These are phyloP conservation scores for Gymnogyps californianus DNA, from an alignment of 2,113 vertebrate species.

Conservation along the genomic window DNA sequence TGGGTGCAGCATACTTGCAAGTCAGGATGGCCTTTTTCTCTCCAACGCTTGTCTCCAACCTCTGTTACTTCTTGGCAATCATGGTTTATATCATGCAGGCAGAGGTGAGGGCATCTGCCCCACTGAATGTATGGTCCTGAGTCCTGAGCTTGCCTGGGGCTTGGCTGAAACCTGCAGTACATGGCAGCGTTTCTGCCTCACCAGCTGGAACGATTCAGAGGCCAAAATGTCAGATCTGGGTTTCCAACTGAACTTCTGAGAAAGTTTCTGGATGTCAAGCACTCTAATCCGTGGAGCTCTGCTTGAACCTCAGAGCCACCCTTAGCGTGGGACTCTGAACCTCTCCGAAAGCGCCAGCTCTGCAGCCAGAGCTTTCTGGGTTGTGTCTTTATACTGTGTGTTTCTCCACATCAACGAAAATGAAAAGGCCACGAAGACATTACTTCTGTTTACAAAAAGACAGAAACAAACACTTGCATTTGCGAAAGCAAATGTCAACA, in stretches of 20 bases:
- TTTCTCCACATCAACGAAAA: background rate
- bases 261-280: background rate
- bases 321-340: background rate
- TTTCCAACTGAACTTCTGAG: background rate
- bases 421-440: background rate
- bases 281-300: background rate
- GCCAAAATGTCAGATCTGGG: background rate
- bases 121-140: background rate
- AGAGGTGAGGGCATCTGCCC: background rate
- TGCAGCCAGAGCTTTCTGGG: background rate
- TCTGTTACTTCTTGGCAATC: background rate
- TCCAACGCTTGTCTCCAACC: background rate
- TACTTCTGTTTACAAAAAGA: conserved; percentile 13
- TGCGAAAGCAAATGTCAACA: conserved; percentile 26
- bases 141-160: background rate
- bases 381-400: background rate
- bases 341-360: background rate
- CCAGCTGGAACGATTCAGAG: background rate
- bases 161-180: background rate
- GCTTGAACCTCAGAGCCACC: background rate
- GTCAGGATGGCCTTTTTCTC: background rate
- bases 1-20: fast-evolving
- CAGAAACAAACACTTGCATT: conserved; percentile 26
- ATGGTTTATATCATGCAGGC: background rate
- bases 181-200: background rate